A percentile compares a stretch with the other conserved stretches of the same genome.
These are phyloP conservation scores for Aleiodes testaceus DNA, from an alignment of 2,888 invertebrate genomes.

Conservation along the genomic window DNA sequence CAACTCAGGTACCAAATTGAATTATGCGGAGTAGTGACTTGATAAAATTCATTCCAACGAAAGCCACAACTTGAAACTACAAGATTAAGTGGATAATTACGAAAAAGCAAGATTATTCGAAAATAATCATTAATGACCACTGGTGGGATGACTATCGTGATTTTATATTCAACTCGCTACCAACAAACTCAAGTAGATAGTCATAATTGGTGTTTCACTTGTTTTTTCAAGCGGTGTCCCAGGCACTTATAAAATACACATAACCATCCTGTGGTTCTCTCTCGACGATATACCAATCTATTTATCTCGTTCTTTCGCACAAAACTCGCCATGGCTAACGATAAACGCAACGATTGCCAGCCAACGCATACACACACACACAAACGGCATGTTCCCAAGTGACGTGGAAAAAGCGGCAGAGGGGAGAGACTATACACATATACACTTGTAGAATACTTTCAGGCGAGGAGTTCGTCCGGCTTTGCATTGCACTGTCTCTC, in stretches of 20 bases:
- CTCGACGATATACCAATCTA: constrained; percentile 31
- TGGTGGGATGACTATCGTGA: constrained; percentile 12
- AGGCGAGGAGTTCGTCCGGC: constrained; percentile 35
- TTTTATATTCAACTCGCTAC: constrained; percentile 30
- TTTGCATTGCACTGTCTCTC: constrained; percentile 33
- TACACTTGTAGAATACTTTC: constrained; percentile 36
- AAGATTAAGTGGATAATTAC: constrained; percentile 19
- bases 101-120: constrained; percentile 20
- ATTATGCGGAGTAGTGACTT: constrained; percentile 11
- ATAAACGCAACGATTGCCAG: constrained; percentile 39
- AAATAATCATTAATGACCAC: constrained; percentile 12
- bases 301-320: constrained; percentile 30
- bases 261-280: constrained; percentile 21
- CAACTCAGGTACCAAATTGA: neutral
- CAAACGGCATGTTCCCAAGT: constrained; percentile 34
- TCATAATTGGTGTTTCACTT: constrained; percentile 36
- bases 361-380: neutral
- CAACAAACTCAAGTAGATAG: constrained; percentile 33
- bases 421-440: neutral
- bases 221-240: constrained; percentile 8
- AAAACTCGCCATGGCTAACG: constrained; percentile 26
- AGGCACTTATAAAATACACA: constrained; percentile 23
- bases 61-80: neutral
- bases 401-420: constrained; percentile 5
- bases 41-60: neutral